phyloP scores from a whole-genome alignment of 2,797 vertebrate species.

The Alexandromys oeconomus region DNA sequence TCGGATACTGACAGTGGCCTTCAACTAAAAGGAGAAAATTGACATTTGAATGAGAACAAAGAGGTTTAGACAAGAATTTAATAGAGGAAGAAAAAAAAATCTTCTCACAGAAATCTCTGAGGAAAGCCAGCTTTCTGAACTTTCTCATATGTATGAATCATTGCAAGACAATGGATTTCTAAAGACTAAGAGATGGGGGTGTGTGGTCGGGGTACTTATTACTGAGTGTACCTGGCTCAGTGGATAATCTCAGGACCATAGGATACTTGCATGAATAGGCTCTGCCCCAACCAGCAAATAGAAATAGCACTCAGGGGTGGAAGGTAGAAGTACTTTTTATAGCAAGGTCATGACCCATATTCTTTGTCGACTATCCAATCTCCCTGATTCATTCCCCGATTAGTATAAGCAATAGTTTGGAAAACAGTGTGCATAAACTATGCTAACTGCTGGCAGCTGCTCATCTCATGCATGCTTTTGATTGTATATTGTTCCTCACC shows the following conservation, averaged over 20 bases:
- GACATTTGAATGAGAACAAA: neutral
- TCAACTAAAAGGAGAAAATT: neutral
- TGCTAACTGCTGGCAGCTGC: constrained; percentile 80
- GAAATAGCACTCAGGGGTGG: neutral
- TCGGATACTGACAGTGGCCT: neutral
- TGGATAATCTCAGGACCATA: neutral
- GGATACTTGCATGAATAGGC: neutral
- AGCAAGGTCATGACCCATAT: constrained; percentile 10
- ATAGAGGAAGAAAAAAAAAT: neutral
- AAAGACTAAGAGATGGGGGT: neutral
- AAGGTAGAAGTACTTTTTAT: neutral
- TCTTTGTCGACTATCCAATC: constrained; percentile 12
- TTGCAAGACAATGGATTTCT: neutral
- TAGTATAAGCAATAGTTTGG: constrained; percentile 47
- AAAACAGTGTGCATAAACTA: constrained; percentile 63
- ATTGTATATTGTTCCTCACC: constrained; percentile 78
- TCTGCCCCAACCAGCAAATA: neutral
- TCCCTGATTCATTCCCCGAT: neutral
- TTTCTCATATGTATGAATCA: neutral
- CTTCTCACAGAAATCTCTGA: neutral
- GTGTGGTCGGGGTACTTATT: neutral
- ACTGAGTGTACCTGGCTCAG: neutral
- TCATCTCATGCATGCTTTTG: constrained; percentile 69
- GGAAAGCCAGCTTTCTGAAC: neutral
- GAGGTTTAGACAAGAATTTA: neutral